These are phyloP conservation scores for Bombyx mori DNA, from an alignment of 1,140 invertebrate species.

Conservation along the genomic window ASM3026992v2 NC_085125.1:7136001-7136500, in stretches of 20 bases:
- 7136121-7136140: constrained; percentile 42
- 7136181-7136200: constrained; percentile 1
- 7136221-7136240: constrained; percentile 3
- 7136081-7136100: constrained; percentile 56
- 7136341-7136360: constrained; percentile 7
- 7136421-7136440: constrained; percentile 34
- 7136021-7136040: constrained; percentile 8
- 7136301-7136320: constrained; percentile 25
- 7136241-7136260: constrained; percentile 12
- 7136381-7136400: constrained; percentile 14
- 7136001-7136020: constrained; percentile 1
- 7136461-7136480: constrained; percentile 57
- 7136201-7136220: constrained; percentile 1
- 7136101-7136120: constrained; percentile 35
- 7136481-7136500: constrained; percentile 59
- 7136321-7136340: constrained; percentile 22
- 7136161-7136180: constrained; percentile 5
- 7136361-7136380: constrained; percentile 15
- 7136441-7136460: constrained; percentile 38
- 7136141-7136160: constrained; percentile 8
- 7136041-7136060: constrained; percentile 34
- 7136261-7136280: constrained; percentile 28
- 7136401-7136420: constrained; percentile 27
- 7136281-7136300: constrained; percentile 20
- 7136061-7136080: constrained; percentile 42